phyloP scores from a whole-genome alignment of 2,888 invertebrate genomes.

The Adineta ricciae region DNA sequence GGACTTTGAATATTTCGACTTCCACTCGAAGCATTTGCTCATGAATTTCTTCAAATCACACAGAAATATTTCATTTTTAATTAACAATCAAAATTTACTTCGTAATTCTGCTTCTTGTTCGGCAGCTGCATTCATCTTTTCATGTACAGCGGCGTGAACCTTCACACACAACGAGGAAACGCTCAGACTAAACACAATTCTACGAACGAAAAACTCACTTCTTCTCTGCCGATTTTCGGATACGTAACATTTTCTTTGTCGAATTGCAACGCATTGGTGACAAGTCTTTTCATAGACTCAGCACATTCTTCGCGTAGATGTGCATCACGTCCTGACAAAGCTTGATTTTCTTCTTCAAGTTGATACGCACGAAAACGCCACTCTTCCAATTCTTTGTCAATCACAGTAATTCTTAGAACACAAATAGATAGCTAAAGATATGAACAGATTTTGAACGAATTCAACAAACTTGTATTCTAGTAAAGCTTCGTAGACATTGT shows the following conservation, averaged over 20 bases:
- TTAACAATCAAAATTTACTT: neutral
- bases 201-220: neutral
- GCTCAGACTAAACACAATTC: too few relatives aligned
- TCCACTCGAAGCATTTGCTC: conserved; percentile 9
- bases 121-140: neutral
- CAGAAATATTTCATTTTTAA: neutral
- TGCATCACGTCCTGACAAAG: neutral
- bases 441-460: neutral
- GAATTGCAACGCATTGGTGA: neutral
- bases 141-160: neutral
- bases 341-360: conserved; percentile 4
- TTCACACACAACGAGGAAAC: neutral
- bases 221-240: neutral
- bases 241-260: conserved; percentile 6
- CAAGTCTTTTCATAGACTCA: neutral
- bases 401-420: neutral
- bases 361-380: neutral
- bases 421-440: neutral
- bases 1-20: conserved; percentile 14
- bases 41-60: neutral
- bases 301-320: neutral
- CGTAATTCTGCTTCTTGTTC: neutral
- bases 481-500: conserved; percentile 15
- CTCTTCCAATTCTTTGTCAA: conserved; percentile 17
- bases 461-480: neutral